Evolutionary conservation across 2,888 invertebrate species (phyloP).

Genomic region (Drosophila longiperda): DNA sequence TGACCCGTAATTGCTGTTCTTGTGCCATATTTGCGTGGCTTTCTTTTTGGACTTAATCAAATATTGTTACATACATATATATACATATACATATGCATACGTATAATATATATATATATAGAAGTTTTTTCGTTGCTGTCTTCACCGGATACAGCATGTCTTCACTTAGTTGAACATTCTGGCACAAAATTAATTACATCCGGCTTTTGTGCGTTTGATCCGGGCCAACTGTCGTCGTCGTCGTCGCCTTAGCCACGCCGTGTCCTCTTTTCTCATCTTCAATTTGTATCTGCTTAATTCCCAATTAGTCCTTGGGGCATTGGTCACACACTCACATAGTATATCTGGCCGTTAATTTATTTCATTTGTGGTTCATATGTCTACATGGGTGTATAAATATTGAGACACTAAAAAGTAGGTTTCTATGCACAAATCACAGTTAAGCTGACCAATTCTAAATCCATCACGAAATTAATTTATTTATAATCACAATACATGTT

Average conservation of each 20-base stretch:
- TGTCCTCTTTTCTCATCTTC: slow-evolving; percentile 29
- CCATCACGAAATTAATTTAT: background rate
- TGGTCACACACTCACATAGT: background rate
- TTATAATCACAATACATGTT: background rate
- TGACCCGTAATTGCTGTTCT: slow-evolving; percentile 75
- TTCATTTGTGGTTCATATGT: slow-evolving; percentile 11
- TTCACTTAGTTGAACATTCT: slow-evolving; percentile 33
- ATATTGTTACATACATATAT: slow-evolving; percentile 52
- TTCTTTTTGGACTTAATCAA: slow-evolving; percentile 69
- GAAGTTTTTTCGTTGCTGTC: slow-evolving; percentile 27
- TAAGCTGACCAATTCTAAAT: background rate
- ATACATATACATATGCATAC: slow-evolving; percentile 5
- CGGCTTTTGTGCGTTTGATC: slow-evolving; percentile 66
- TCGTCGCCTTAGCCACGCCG: background rate
- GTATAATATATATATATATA: slow-evolving; percentile 4
- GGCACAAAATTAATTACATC: slow-evolving; percentile 73
- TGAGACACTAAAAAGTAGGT: background rate
- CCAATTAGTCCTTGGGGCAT: slow-evolving; percentile 65
- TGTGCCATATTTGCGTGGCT: slow-evolving; percentile 57
- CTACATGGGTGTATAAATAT: background rate
- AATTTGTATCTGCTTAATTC: slow-evolving; percentile 72
- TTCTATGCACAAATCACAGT: background rate
- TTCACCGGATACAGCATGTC: slow-evolving; percentile 65
- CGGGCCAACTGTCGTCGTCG: slow-evolving; percentile 18
- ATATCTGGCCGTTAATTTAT: slow-evolving; percentile 35